Conservation (phyloP, 2,113 vertebrate genomes). For the Lophius piscatorius region DNA sequence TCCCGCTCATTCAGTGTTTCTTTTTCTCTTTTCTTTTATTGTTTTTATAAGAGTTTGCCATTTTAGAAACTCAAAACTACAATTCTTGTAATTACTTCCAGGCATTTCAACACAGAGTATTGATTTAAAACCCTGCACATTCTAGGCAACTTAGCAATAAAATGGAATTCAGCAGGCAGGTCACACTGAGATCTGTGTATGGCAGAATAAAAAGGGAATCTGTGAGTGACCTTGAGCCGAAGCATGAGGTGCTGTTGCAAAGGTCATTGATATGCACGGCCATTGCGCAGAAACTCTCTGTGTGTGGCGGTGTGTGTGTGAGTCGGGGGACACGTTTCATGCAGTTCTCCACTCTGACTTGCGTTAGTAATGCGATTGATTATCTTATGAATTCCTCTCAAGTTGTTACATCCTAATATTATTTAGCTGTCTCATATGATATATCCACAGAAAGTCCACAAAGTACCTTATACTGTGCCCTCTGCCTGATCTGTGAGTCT, state of each 20-base stretch:
- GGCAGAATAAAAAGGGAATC: conserved; percentile 43
- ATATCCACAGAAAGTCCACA: conserved; percentile 33
- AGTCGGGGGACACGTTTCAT: conserved; percentile 40
- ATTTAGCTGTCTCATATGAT: conserved; percentile 37
- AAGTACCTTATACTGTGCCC: conserved; percentile 21
- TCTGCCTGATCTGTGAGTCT: conserved; percentile 50
- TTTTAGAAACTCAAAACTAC: conserved; percentile 35
- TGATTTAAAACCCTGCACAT: conserved; percentile 10
- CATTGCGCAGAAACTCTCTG: conserved; percentile 35
- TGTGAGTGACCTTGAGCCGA: conserved; percentile 67
- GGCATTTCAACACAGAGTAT: conserved; percentile 10
- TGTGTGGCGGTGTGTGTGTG: conserved; percentile 37
- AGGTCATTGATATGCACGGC: conserved; percentile 70
- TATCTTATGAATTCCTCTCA: conserved; percentile 41
- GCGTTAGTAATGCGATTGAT: conserved; percentile 55
- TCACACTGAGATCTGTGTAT: conserved; percentile 19
- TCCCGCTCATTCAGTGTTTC: conserved; percentile 41
- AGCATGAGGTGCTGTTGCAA: conserved; percentile 43
- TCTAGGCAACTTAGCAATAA: conserved; percentile 27
- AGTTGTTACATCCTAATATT: conserved; percentile 40
- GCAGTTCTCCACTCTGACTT: conserved; percentile 39
- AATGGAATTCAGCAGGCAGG: conserved; percentile 31
- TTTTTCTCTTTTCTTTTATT: conserved; percentile 1
- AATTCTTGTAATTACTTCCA: conserved; percentile 54
- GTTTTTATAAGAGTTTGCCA: conserved; percentile 25